phyloP scores from a whole-genome alignment of 2,113 vertebrate genomes.

The Upupa epops region DNA sequence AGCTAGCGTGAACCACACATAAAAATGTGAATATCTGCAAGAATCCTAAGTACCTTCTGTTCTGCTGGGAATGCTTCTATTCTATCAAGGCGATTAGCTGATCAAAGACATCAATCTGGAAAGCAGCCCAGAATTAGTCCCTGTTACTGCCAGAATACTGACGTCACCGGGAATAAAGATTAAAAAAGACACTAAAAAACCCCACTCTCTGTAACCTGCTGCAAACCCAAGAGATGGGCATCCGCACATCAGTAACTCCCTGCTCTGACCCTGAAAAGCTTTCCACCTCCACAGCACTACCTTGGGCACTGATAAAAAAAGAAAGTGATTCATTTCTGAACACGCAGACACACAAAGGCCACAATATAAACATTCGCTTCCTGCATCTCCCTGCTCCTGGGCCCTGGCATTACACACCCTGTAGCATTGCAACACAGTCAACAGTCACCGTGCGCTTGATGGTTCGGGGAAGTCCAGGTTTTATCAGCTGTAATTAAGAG shows the following conservation, averaged over 20 bases:
- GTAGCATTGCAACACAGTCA: neutral
- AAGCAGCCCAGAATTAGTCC: slow-evolving; percentile 16
- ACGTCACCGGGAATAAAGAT: slow-evolving; percentile 20
- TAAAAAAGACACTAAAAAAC: neutral
- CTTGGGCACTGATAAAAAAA: slow-evolving; percentile 25
- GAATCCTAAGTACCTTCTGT: neutral
- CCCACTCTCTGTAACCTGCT: neutral
- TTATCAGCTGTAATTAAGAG: neutral
- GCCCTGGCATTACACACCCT: slow-evolving; percentile 27
- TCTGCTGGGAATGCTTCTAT: slow-evolving; percentile 14
- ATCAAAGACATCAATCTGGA: slow-evolving; percentile 52
- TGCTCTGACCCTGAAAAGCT: neutral
- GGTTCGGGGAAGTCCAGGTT: neutral
- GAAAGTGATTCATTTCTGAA: slow-evolving; percentile 44
- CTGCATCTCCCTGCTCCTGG: slow-evolving; percentile 14
- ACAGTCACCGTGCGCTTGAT: neutral
- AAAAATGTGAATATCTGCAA: neutral
- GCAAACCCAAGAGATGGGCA: neutral
- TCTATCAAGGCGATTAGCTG: slow-evolving; percentile 22
- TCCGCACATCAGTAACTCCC: neutral
- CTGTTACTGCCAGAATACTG: neutral
- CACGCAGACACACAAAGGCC: slow-evolving; percentile 17
- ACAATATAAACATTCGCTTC: slow-evolving; percentile 54
- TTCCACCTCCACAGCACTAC: neutral
- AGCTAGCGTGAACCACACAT: neutral